phyloP scores from a whole-genome alignment of 2,888 invertebrate species.

The Shargacucullia verbasci region DNA sequence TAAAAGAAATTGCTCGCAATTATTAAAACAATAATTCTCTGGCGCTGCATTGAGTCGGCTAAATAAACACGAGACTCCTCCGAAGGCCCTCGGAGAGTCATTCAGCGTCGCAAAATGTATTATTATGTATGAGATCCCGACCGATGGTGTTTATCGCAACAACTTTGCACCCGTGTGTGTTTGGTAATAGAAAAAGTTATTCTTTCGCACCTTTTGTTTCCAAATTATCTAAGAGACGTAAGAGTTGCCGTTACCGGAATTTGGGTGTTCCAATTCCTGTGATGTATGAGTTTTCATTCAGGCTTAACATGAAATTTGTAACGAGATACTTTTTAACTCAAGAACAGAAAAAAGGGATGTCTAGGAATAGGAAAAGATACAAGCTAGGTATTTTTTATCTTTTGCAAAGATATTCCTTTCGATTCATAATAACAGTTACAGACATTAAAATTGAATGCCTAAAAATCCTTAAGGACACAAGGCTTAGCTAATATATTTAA shows the following conservation, averaged over 20 bases:
- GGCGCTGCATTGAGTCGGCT: conserved; percentile 52
- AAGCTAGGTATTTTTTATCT: too few species aligned
- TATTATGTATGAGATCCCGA: conserved; percentile 75
- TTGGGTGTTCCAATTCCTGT: conserved; percentile 10
- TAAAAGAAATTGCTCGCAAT: conserved; percentile 55
- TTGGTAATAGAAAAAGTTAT: conserved; percentile 63
- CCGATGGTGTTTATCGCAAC: conserved; percentile 60
- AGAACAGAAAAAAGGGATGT: too few species aligned
- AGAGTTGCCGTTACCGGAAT: conserved; percentile 15
- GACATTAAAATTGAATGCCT: too few species aligned
- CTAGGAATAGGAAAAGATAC: too few species aligned
- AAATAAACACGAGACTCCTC: conserved; percentile 64
- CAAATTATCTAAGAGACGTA: conserved; percentile 49
- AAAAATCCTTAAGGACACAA: too few species aligned
- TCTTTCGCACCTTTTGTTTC: conserved; percentile 55
- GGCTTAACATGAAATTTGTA: not conserved
- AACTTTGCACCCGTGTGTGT: conserved; percentile 59
- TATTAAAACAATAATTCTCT: conserved; percentile 57
- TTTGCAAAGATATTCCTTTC: too few species aligned
- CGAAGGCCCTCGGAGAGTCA: conserved; percentile 66
- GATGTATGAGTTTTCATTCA: conserved; percentile 10
- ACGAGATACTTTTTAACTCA: too few species aligned
- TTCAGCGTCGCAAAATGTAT: conserved; percentile 71
- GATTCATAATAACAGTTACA: too few species aligned
- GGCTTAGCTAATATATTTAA: too few species aligned